A percentile compares a stretch with the other conserved stretches of the same genome.
Evolutionary conservation across 23 tunicate genomes (phyloP).

Genomic region (Corella eumyota): DNA sequence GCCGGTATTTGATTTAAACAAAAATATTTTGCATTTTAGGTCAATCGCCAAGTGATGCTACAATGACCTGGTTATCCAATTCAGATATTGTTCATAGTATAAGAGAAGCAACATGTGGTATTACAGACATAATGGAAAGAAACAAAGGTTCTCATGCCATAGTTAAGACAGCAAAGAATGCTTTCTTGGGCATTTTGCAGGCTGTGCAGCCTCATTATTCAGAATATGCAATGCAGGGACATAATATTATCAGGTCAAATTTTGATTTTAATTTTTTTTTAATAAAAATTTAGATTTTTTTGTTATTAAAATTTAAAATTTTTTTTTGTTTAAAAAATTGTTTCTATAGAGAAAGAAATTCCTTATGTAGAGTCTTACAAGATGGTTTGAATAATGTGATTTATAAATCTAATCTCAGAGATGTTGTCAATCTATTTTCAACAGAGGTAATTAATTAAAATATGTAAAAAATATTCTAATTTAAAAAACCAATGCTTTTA

Average conservation of each 20-base stretch:
- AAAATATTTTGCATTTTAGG: too few species aligned
- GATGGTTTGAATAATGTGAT: slow-evolving; percentile 52
- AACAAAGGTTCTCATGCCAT: slow-evolving; percentile 60
- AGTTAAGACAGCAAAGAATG: slow-evolving; percentile 63
- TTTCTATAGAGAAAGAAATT: slow-evolving; percentile 43
- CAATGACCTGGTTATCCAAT: slow-evolving; percentile 60
- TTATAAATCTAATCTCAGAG: slow-evolving; percentile 12
- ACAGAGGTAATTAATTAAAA: slow-evolving; percentile 26
- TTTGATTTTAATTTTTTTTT: background rate
- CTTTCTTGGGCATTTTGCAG: slow-evolving; percentile 44
- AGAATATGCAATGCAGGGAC: slow-evolving; percentile 3
- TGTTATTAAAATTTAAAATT: too few species aligned
- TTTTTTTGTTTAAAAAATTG: too few species aligned
- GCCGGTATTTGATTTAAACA: too few species aligned
- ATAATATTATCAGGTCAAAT: slow-evolving; percentile 22
- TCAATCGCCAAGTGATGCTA: too few species aligned
- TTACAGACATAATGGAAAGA: slow-evolving; percentile 54
- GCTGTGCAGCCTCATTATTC: slow-evolving; percentile 35
- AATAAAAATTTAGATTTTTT: too few species aligned
- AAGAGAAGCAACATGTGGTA: slow-evolving; percentile 67
- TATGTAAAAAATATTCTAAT: background rate
- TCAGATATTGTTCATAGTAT: slow-evolving; percentile 45
- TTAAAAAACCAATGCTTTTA: background rate
- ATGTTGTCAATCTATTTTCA: slow-evolving; percentile 35
- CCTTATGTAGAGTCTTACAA: slow-evolving; percentile 33